Percentiles rank a stretch among this genome's conserved stretches.
These are phyloP conservation scores for Antennarius striatus DNA, from an alignment of 2,113 vertebrate genomes.

Conservation along the genomic window DNA sequence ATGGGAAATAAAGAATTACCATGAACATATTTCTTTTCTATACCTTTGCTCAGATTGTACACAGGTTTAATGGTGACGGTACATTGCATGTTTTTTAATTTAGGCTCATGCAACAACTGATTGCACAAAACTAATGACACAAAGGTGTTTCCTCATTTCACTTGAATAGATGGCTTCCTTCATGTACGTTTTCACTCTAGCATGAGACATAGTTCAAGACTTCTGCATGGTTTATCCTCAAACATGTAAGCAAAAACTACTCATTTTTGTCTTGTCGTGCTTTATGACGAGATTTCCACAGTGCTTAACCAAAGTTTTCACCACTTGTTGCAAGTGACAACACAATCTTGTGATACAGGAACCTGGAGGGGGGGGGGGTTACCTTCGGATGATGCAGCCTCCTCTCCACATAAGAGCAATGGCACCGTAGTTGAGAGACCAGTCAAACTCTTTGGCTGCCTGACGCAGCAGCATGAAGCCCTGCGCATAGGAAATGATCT, in stretches of 20 bases:
- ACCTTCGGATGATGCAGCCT: slow-evolving; percentile 98
- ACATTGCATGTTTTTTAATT: slow-evolving; percentile 19
- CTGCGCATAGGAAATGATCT: slow-evolving; percentile 97
- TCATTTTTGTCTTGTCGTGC: neutral
- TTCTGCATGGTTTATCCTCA: neutral
- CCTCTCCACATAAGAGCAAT: slow-evolving; percentile 99
- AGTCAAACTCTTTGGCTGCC: slow-evolving; percentile 91
- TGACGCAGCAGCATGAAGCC: slow-evolving; percentile 97
- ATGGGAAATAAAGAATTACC: neutral
- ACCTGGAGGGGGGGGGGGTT: neutral
- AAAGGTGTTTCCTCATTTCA: slow-evolving; percentile 51
- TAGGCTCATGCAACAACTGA: slow-evolving; percentile 22
- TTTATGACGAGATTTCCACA: slow-evolving; percentile 1
- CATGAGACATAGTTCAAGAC: neutral
- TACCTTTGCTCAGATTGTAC: neutral
- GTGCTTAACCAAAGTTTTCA: slow-evolving; percentile 33
- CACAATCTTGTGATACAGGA: too few species aligned
- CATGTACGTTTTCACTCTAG: slow-evolving; percentile 12
- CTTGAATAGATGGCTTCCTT: slow-evolving; percentile 27
- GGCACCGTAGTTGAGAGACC: slow-evolving; percentile 93
- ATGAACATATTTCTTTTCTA: neutral
- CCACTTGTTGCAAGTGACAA: slow-evolving; percentile 19
- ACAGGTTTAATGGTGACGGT: neutral
- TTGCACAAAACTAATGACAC: slow-evolving; percentile 48
- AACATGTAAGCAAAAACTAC: neutral